Conservation (phyloP, 2,113 vertebrate genomes). For the Spizaetus ornatus region DNA sequence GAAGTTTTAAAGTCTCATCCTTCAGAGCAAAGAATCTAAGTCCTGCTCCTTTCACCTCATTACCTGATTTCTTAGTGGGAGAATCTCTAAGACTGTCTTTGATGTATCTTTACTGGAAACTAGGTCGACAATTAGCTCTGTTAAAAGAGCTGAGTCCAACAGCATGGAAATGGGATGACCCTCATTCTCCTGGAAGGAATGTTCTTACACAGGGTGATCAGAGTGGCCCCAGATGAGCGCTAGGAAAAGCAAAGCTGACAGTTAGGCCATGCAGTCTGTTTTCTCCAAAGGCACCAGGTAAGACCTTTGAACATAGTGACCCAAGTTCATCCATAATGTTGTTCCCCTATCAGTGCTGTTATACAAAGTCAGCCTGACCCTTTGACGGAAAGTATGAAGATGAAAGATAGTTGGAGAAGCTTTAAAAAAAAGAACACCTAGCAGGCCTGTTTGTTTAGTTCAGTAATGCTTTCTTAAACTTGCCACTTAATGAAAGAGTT, state of each 20-base stretch:
- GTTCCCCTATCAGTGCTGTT: neutral
- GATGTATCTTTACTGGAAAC: neutral
- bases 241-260: neutral
- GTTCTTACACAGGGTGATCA: neutral
- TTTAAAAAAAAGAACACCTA: neutral
- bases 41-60: neutral
- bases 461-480: neutral
- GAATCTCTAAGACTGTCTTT: neutral
- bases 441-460: neutral
- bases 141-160: neutral
- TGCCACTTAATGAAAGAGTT: neutral
- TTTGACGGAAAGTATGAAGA: neutral
- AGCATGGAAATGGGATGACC: neutral
- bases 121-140: neutral
- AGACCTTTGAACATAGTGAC: neutral
- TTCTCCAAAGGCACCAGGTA: neutral
- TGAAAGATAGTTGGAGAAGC: neutral
- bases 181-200: neutral
- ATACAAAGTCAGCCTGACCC: neutral
- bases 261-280: neutral
- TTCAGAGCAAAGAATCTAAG: neutral
- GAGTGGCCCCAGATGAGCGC: neutral
- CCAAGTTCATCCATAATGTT: rapidly evolving
- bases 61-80: neutral
- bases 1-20: neutral